Base-by-base conservation (phyloP, 2,888 invertebrate species). In the Morpho helenor region DNA sequence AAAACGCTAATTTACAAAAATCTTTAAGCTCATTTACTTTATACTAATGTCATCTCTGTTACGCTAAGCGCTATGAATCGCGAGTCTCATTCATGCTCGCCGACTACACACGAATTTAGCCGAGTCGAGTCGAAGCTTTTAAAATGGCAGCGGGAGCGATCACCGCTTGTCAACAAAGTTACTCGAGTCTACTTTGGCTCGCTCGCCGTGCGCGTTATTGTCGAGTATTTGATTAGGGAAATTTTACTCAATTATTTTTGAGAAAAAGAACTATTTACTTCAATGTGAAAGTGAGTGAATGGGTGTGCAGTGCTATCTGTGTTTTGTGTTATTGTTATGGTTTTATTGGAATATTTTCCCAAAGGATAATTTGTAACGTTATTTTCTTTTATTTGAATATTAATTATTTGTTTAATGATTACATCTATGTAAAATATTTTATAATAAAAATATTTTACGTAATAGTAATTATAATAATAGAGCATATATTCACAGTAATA, bases 101-200 rank as follows among this genome's bases (percentile, higher is more conserved):
- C 74, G 71, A 68, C 67, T 57, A 47, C 9, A 44, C 31, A 66
- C 77, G 78, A 88, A 66, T 64, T 54, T 10, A 10, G 56, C 57
- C 89, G 89, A 79, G 77, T 71, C 71, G 62, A 59, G 65, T 77
- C 88, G 89, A 88, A 79, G 80, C 70, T 63, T 72, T 74, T 68
- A 72, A 86, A 87, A 88, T 87, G 87, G 89, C 87, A 76, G 75
- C 75, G 70, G 72, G 74, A 75, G 79, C 76, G 79, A 73, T 77
- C 69, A 67, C 59, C 77, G 87, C 84, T 87, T 89, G 89, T 89
- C 89, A 89, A 89, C 89, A 89, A 89, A 86, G 80, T 84, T 79
- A 82, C 75, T 79, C 74, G 72, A 72, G 66, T 65, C 57, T 60
- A 66, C 66, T 75, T 72, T 76, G 79, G 74, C 76, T 63, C 66